Evolutionary conservation across 2,797 vertebrate genomes (phyloP), one percentile per base, ranked within the genome.

Genomic region (Clarias laeviceps): DNA sequence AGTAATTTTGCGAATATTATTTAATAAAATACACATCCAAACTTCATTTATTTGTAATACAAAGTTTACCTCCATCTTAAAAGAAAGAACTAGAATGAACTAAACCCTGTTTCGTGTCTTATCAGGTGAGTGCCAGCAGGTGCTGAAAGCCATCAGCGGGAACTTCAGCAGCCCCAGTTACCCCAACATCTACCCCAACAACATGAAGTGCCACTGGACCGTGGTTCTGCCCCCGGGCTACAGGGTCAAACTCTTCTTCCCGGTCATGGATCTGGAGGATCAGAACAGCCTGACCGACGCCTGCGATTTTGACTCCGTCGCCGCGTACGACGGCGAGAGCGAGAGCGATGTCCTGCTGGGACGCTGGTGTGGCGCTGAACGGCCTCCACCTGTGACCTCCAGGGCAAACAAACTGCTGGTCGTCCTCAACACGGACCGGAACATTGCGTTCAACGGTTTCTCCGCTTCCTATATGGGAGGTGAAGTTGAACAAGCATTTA

Each of bases 181-280:
- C 87, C 97, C 98, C 73, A 92, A 72, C 88, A 96, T 96, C 94
- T 99, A 99, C 92, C 98, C 98, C 76, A 99, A 99, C 93, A 98
- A 99, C 91, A 96, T 99, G 90, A 97, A 96, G 87, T 99, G 98
- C 92, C 98, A 98, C 90, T 99, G 98, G 98, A 97, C 94, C 89
- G 93, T 99, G 89, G 94, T 89, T 69, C 92, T 98, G 34, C 94
- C 96, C 0, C 90, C 68, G 0, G 97, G 97, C 22, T 99, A 98
- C 91, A 94, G 95, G 40, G 84, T 99, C 92, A 99, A 97, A 87
- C 91, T 99, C 77, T 97, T 94, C 90, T 97, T 99, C 91, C 94
- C 95, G 2, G 88, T 96, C 85, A 92, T 99, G 94, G 97, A 98
- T 73, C 90, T 99, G 87, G 98, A 99, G 85, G 97, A 94, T n/a